Base-by-base conservation (phyloP, 2,797 vertebrate species). In the Brachymystax lenok region DNA sequence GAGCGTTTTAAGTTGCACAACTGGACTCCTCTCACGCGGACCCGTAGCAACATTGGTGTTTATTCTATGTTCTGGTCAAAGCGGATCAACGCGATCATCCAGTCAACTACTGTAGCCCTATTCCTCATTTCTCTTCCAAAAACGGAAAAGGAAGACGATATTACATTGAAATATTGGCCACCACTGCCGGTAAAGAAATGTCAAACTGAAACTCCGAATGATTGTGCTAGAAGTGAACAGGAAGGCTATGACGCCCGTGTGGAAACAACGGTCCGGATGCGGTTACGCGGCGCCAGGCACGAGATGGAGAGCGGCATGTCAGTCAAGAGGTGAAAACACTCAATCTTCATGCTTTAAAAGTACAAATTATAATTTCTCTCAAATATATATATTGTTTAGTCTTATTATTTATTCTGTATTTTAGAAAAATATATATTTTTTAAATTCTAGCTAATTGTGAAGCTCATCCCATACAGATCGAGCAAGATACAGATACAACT, bases 291-390 rank as follows among this genome's bases (percentile, higher is more conserved):
- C 80, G 30, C 27, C 78, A 16, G 80, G 82, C 79, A 30, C 84
- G 10, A 92, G 85, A 83, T 91, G 91, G 91, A 93, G 79, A 87
- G 24, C 28, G 6, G 67, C 90, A 88, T 92, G 94, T 94, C 80
- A 92, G 89, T 89, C 30, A 17, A 27, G 8, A 64, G 4, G 8
- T 21, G 59, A 24, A 13, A 63, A 21, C 10, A 12, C 4, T 17
- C 19, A 10, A 5, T 17, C 52, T 17, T 56, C 10, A 24, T 63
- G 59, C 8, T 21, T 21, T 59, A 59, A 10, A 63, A 63, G 3
- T 24, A 63, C 12, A 21, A 19, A 24, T 24, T 1, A 63, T 13
- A 27, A 27, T 21, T 63, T 21, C 3, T 63, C 59, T 24, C 10
- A 24, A 63, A 63, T 27, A 21, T 3, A 24, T n/a, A 12, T 24